phyloP scores from a whole-genome alignment of 2,888 invertebrate species.

The Tetragonisca angustula region DNA sequence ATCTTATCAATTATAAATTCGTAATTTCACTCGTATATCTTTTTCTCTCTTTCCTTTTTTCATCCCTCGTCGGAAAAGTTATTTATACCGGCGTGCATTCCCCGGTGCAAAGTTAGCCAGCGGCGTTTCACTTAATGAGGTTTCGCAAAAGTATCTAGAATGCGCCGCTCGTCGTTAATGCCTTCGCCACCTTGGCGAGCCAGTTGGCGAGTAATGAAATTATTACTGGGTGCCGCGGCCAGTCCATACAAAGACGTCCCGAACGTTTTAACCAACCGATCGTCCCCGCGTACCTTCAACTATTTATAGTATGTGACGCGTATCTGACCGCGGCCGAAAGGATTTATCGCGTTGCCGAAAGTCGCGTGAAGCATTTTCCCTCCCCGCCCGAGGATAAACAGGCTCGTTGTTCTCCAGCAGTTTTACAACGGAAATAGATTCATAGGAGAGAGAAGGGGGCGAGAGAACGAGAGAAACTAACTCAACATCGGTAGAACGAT shows the following conservation, averaged over 20 bases:
- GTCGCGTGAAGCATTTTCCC: constrained; percentile 62
- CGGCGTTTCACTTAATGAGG: constrained; percentile 33
- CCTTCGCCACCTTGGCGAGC: constrained; percentile 46
- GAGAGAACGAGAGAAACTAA: background rate
- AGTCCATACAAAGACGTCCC: constrained; percentile 56
- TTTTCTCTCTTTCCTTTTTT: background rate
- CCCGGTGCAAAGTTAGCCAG: constrained; percentile 22
- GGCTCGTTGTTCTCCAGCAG: constrained; percentile 60
- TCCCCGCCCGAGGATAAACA: constrained; percentile 63
- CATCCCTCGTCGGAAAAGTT: background rate
- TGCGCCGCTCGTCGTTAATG: constrained; percentile 42
- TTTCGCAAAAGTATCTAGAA: constrained; percentile 41
- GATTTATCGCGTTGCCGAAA: constrained; percentile 70
- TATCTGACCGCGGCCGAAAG: constrained; percentile 61
- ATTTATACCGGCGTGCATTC: constrained; percentile 3
- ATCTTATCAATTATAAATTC: background rate
- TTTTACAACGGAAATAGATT: constrained; percentile 61
- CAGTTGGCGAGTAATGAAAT: constrained; percentile 61
- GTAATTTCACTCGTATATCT: background rate
- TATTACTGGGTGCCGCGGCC: constrained; percentile 45
- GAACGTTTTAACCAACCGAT: constrained; percentile 60
- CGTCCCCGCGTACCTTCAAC: constrained; percentile 62
- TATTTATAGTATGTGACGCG: constrained; percentile 70
- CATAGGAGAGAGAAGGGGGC: background rate
- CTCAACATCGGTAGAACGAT: background rate